A percentile compares a stretch with the other conserved stretches of the same genome.
Conservation (phyloP, 2,888 invertebrate genomes). For the Tinea pellionella region DNA sequence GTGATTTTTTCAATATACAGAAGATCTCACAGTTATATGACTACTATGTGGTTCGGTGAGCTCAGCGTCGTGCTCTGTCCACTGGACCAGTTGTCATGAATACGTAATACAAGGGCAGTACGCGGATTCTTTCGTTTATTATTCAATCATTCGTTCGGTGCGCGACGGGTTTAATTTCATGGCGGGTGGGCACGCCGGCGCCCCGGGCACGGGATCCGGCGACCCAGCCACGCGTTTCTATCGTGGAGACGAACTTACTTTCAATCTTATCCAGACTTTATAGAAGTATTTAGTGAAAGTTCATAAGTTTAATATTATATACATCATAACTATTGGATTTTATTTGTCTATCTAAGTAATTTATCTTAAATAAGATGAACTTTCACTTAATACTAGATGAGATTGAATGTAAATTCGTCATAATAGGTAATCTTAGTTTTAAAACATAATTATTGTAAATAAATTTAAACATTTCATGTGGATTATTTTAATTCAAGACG, state of each 20-base stretch:
- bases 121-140: constrained; percentile 70
- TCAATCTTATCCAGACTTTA: background rate
- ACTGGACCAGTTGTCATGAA: constrained; percentile 55
- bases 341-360: no score
- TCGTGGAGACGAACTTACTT: constrained; percentile 34
- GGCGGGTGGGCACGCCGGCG: constrained; percentile 59
- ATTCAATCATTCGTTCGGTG: constrained; percentile 70
- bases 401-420: no score
- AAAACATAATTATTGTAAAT: no score
- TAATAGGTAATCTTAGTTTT: no score
- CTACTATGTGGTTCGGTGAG: background rate
- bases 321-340: no score
- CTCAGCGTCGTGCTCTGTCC: constrained; percentile 4
- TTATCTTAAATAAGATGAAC: no score
- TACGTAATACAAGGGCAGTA: constrained; percentile 67
- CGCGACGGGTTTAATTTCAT: constrained; percentile 70
- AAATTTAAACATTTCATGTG: no score
- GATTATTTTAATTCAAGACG: no score
- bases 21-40: background rate
- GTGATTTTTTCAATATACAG: background rate
- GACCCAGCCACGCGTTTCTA: constrained; percentile 28
- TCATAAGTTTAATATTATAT: background rate
- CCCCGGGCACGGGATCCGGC: constrained; percentile 31
- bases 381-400: no score
- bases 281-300: background rate